Percentiles rank a stretch among this genome's conserved stretches.
Evolutionary conservation across 2,797 vertebrate genomes (phyloP).

Genomic region (Scolopax bukidnonensis): DNA sequence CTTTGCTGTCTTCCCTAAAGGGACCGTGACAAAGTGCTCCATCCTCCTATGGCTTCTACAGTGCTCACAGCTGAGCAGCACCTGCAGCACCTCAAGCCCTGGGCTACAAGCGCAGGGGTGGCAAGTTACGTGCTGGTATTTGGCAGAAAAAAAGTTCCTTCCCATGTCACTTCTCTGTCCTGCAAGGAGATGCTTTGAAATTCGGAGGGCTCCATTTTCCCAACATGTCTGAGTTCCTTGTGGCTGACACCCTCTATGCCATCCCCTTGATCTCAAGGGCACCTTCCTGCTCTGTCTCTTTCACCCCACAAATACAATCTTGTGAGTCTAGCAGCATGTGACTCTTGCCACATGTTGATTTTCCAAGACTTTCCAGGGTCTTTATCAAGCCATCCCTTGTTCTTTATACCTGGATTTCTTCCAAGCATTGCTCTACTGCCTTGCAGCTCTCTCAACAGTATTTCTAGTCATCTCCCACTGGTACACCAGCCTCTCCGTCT

Average conservation of each 20-base stretch:
- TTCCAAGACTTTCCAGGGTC: not conserved
- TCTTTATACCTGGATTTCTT: constrained; percentile 3
- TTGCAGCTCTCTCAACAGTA: not conserved
- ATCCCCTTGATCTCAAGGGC: not conserved
- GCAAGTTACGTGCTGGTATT: not conserved
- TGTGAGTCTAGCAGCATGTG: not conserved
- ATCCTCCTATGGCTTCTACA: not conserved
- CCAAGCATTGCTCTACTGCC: not conserved
- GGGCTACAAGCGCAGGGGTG: not conserved
- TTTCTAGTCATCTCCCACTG: not conserved
- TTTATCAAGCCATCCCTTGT: not conserved
- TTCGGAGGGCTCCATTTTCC: not conserved
- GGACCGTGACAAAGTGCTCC: not conserved
- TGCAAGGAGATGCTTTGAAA: not conserved
- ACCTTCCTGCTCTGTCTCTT: not conserved
- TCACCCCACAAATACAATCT: not conserved
- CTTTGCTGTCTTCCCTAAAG: not conserved
- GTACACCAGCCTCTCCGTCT: not conserved
- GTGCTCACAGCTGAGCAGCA: not conserved
- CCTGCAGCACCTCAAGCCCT: not conserved
- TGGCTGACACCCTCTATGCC: not conserved
- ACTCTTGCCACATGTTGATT: not conserved
- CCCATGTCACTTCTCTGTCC: not conserved
- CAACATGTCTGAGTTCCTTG: not conserved
- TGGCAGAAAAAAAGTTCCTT: not conserved